Evolutionary conservation across 1,140 invertebrate species (phyloP).

Genomic region (Steinernema feltiae): DNA sequence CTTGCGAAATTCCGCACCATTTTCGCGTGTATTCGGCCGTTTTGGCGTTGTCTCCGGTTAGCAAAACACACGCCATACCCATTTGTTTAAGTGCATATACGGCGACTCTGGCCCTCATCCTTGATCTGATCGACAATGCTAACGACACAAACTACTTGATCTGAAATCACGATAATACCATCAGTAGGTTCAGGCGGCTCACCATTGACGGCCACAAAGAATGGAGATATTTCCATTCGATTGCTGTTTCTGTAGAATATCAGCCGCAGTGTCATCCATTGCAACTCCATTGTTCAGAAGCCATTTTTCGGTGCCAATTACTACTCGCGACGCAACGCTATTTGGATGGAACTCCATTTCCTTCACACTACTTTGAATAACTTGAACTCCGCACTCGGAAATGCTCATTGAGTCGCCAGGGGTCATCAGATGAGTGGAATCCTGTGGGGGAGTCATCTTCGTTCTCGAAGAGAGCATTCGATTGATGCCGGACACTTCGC

Average conservation of each 20-base stretch:
- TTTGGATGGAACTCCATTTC: not conserved
- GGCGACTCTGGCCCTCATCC: slow-evolving; percentile 84
- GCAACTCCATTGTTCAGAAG: slow-evolving; percentile 79
- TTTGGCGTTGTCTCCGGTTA: slow-evolving; percentile 94
- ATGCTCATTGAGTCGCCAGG: slow-evolving; percentile 21
- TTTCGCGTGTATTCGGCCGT: slow-evolving; percentile 88
- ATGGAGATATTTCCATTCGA: slow-evolving; percentile 82
- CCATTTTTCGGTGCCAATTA: slow-evolving; percentile 94
- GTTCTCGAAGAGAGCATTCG: slow-evolving; percentile 36
- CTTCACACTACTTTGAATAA: slow-evolving; percentile 22
- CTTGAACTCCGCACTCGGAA: slow-evolving; percentile 25
- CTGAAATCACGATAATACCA: slow-evolving; percentile 59
- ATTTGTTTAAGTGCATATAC: slow-evolving; percentile 84
- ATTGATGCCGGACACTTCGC: slow-evolving; percentile 37
- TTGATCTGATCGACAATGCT: slow-evolving; percentile 89
- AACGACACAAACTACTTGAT: slow-evolving; percentile 71
- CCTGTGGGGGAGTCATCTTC: slow-evolving; percentile 12
- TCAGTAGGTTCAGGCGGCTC: slow-evolving; percentile 23
- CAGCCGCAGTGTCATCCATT: slow-evolving; percentile 71
- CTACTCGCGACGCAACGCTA: slow-evolving; percentile 59
- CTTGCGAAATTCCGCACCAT: slow-evolving; percentile 83
- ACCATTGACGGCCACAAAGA: slow-evolving; percentile 77
- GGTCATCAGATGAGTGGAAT: slow-evolving; percentile 20
- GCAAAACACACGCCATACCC: slow-evolving; percentile 83
- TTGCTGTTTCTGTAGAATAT: slow-evolving; percentile 75